Conservation (phyloP, 2,888 invertebrate genomes). For the Orthonevra nobilis region DNA sequence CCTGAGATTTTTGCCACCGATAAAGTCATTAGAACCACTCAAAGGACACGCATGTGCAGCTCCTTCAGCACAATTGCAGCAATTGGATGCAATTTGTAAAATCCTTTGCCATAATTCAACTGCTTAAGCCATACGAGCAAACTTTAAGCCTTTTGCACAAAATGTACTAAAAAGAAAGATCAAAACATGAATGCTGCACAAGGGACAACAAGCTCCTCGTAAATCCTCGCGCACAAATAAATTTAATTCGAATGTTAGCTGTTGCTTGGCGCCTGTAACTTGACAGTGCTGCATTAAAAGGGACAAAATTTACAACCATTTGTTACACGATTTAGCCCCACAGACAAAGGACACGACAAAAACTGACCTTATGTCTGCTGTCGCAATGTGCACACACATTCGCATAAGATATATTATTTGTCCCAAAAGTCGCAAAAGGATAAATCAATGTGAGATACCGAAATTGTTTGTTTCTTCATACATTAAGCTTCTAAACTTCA, state of each 20-base stretch:
- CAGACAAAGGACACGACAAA: constrained; percentile 41
- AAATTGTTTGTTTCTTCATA: constrained; percentile 49
- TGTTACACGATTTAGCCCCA: constrained; percentile 59
- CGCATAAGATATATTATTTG: constrained; percentile 58
- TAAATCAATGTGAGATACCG: constrained; percentile 67
- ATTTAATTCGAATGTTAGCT: constrained; percentile 70
- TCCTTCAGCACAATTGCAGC: too few relatives aligned
- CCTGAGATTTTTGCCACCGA: too few relatives aligned
- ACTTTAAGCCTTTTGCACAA: constrained; percentile 18
- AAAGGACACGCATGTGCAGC: too few relatives aligned
- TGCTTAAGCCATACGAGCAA: not conserved
- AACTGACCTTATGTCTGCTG: constrained; percentile 51
- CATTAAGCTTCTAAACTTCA: not conserved
- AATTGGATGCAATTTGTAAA: not conserved
- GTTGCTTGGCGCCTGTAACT: constrained; percentile 69
- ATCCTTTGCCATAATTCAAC: not conserved
- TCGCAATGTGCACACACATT: constrained; percentile 38
- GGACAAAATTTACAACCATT: constrained; percentile 64
- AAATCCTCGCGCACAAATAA: constrained; percentile 61
- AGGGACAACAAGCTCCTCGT: constrained; percentile 16
- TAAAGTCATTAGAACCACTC: too few relatives aligned
- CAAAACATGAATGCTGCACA: constrained; percentile 46
- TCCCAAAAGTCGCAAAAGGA: constrained; percentile 56
- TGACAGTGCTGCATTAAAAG: constrained; percentile 67
- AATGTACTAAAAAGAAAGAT: constrained; percentile 32